A percentile compares a stretch with the other conserved stretches of the same genome.
Conservation (phyloP, 2,888 invertebrate species). For the Galeruca laticollis region DNA sequence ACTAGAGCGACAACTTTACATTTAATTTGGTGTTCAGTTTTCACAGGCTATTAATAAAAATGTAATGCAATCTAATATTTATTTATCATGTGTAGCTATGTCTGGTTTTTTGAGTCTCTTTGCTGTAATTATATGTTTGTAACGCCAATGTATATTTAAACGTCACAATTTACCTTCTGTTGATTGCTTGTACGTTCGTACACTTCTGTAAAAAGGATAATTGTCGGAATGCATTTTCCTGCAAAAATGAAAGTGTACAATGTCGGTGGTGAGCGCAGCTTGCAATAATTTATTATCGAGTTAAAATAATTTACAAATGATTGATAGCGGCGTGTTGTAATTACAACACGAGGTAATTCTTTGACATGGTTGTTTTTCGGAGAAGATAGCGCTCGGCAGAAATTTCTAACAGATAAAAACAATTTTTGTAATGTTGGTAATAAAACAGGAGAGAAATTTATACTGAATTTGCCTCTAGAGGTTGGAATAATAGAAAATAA, state of each 20-base stretch:
- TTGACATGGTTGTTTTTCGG: conserved; percentile 1
- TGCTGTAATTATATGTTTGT: background rate
- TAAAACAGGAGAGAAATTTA: background rate
- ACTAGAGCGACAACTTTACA: no score
- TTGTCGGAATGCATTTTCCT: background rate
- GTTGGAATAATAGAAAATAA: background rate
- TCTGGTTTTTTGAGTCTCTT: background rate
- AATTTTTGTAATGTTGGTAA: background rate
- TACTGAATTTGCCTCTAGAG: background rate
- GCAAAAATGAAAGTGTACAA: background rate
- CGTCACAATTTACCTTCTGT: background rate
- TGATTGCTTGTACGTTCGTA: background rate
- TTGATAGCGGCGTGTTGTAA: background rate
- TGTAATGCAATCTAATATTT: no score
- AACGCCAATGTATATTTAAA: no score
- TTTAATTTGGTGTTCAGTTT: no score
- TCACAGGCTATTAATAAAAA: no score
- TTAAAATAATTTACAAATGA: conserved; percentile 5
- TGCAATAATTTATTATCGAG: background rate
- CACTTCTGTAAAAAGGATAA: background rate
- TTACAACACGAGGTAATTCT: background rate
- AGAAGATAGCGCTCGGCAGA: background rate
- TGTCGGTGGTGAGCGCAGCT: background rate
- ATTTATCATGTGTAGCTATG: no score
- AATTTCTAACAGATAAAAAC: background rate